phyloP scores from a whole-genome alignment of 2,113 vertebrate genomes.

The Poeciliopsis occidentalis region DNA sequence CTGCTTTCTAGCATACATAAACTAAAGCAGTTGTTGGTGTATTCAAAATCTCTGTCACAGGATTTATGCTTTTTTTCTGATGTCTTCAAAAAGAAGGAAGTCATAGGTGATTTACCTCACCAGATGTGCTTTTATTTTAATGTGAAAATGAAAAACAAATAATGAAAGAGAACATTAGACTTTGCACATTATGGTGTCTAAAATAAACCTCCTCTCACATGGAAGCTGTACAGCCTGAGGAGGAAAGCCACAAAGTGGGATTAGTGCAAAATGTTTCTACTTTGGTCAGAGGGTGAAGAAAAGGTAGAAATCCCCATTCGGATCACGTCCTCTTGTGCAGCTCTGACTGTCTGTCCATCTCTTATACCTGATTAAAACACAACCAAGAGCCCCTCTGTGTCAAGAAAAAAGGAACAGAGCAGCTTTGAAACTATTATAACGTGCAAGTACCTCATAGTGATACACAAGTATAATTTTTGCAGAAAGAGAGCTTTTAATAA shows the following conservation, averaged over 20 bases:
- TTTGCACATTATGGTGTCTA: neutral
- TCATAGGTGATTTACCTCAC: conserved; percentile 29
- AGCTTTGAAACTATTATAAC: neutral
- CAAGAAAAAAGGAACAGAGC: conserved; percentile 3
- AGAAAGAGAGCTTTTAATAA: neutral
- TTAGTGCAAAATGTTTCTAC: conserved; percentile 2
- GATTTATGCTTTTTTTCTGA: conserved; percentile 1
- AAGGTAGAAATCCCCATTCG: conserved; percentile 54
- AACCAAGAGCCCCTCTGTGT: conserved; percentile 44
- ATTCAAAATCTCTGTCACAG: neutral
- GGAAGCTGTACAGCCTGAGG: neutral
- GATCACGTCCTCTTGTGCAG: conserved; percentile 48
- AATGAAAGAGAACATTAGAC: neutral
- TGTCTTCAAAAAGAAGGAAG: conserved; percentile 37
- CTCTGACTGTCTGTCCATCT: conserved; percentile 47
- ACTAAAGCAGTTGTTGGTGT: neutral
- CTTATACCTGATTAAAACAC: conserved; percentile 64
- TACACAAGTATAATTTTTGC: neutral
- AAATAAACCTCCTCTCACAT: neutral
- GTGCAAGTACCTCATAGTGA: neutral
- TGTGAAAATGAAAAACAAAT: neutral
- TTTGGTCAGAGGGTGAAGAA: conserved; percentile 22
- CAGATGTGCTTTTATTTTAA: conserved; percentile 1
- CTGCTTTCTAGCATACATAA: neutral
- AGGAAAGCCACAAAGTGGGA: neutral